phyloP scores from a whole-genome alignment of 2,113 vertebrate species.

The Lutjanus erythropterus region DNA sequence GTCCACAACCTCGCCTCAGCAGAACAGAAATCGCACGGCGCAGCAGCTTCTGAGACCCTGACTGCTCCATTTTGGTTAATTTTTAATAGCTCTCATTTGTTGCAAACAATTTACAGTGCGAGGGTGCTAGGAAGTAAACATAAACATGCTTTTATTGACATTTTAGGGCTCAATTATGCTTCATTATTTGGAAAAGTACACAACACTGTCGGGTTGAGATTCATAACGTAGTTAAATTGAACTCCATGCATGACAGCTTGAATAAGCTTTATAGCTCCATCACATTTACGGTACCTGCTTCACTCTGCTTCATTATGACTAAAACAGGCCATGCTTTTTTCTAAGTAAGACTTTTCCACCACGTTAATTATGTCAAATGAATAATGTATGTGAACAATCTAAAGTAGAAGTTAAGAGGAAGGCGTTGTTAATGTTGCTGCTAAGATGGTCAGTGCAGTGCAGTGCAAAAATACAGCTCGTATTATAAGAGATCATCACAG shows the following conservation, averaged over 20 bases:
- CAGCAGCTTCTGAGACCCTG: slow-evolving; percentile 72
- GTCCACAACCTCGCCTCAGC: slow-evolving; percentile 76
- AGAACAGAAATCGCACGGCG: slow-evolving; percentile 70
- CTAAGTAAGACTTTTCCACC: neutral
- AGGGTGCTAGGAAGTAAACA: slow-evolving; percentile 37
- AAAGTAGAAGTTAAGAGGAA: slow-evolving; percentile 35
- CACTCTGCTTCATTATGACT: slow-evolving; percentile 3
- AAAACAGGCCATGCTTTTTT: slow-evolving; percentile 19
- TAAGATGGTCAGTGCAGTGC: slow-evolving; percentile 11
- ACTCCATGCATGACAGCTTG: neutral
- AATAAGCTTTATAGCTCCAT: neutral
- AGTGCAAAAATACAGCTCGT: neutral
- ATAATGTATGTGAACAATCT: slow-evolving; percentile 52
- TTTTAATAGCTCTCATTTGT: slow-evolving; percentile 81
- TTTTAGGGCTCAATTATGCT: slow-evolving; percentile 46
- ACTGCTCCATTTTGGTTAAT: slow-evolving; percentile 74
- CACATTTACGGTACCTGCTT: neutral
- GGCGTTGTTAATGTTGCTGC: neutral
- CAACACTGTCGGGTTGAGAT: slow-evolving; percentile 11
- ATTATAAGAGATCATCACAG: slow-evolving; percentile 25
- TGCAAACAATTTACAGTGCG: slow-evolving; percentile 63
- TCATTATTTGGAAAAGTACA: slow-evolving; percentile 39
- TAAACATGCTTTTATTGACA: slow-evolving; percentile 53
- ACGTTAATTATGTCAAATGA: slow-evolving; percentile 46
- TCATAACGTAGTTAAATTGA: neutral